These are phyloP conservation scores for Campaea margaritaria DNA, from an alignment of 2,888 invertebrate genomes.

Conservation along the genomic window DNA sequence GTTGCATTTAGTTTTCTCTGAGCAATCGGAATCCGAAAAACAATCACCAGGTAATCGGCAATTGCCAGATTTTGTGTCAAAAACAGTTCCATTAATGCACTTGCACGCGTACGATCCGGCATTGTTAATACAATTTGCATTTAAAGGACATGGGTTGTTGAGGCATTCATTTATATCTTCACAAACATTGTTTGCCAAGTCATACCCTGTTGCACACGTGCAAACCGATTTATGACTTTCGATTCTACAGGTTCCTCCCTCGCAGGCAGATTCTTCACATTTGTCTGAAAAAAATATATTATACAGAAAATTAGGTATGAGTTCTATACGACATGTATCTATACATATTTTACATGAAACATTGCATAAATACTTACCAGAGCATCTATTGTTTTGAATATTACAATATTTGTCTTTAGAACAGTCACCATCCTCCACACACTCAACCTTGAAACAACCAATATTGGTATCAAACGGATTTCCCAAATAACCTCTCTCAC, in stretches of 20 bases:
- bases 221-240: conserved; percentile 90
- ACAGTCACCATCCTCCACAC: conserved; percentile 91
- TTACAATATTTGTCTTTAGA: conserved; percentile 91
- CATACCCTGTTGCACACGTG: conserved; percentile 90
- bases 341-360: conserved; percentile 9
- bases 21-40: conserved; percentile 91
- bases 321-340: neutral
- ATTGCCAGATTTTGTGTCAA: conserved; percentile 89
- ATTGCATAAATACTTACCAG: conserved; percentile 82
- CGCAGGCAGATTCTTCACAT: conserved; percentile 91
- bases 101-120: conserved; percentile 91
- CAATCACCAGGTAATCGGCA: conserved; percentile 94
- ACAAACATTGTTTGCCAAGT: conserved; percentile 88
- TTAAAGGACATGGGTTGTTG: conserved; percentile 90
- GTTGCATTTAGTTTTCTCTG: conserved; percentile 89
- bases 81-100: conserved; percentile 92
- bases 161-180: conserved; percentile 93
- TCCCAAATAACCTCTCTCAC: conserved; percentile 92
- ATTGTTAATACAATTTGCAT: conserved; percentile 91
- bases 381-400: conserved; percentile 90
- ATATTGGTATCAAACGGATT: conserved; percentile 90
- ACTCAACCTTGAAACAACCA: conserved; percentile 96
- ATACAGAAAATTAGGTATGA: neutral
- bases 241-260: conserved; percentile 91
- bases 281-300: conserved; percentile 87